phyloP scores from a whole-genome alignment of 2,888 invertebrate species.

The Spodoptera exigua region DNA sequence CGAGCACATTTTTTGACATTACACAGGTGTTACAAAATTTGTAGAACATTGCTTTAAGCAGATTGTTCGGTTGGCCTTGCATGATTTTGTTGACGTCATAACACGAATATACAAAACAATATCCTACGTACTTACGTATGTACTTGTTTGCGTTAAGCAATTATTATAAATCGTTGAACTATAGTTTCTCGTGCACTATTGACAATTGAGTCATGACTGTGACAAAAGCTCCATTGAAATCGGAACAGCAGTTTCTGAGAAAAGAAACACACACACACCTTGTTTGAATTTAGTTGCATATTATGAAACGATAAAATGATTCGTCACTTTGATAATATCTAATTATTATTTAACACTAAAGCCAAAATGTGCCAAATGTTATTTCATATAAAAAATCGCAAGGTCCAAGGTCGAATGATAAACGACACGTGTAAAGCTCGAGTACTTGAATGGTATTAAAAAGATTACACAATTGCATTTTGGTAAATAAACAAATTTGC shows the following conservation, averaged over 20 bases:
- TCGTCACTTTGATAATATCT: no score
- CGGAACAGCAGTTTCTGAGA: background rate
- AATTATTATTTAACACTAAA: no score
- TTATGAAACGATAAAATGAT: no score
- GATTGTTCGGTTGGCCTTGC: conserved; percentile 53
- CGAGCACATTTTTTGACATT: conserved; percentile 33
- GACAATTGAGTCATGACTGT: conserved; percentile 2
- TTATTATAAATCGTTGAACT: background rate
- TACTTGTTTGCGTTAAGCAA: conserved; percentile 14
- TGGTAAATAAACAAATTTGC: conserved; percentile 21
- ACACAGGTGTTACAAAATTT: conserved; percentile 53
- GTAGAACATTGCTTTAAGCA: conserved; percentile 25
- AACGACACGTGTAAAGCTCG: background rate
- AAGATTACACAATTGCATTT: conserved; percentile 9
- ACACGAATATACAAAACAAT: conserved; percentile 21
- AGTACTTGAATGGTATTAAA: background rate
- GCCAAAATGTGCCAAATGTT: no score
- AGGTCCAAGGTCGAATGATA: no score
- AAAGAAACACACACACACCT: background rate
- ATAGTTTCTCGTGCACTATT: background rate
- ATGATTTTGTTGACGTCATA: conserved; percentile 51
- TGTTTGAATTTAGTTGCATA: background rate
- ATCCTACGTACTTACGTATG: conserved; percentile 11
- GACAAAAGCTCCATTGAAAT: conserved; percentile 1
- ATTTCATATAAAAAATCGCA: no score